Conservation (phyloP, 1,140 invertebrate genomes). For the Lasaia peninsularis region DNA sequence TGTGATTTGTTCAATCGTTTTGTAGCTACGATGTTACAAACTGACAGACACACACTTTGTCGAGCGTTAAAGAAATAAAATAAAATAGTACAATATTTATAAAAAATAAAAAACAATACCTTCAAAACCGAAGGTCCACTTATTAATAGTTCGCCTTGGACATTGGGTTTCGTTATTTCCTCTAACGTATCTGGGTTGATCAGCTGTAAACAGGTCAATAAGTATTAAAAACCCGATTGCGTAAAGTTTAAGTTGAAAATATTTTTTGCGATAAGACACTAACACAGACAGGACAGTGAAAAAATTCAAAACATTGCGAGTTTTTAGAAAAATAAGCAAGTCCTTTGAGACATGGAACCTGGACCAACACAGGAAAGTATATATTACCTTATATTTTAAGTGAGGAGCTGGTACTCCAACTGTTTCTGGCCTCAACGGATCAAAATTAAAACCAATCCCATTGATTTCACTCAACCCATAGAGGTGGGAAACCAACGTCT, state of each 20-base stretch:
- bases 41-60: no score
- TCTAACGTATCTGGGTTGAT: constrained; percentile 25
- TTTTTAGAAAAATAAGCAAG: no score
- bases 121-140: constrained; percentile 26
- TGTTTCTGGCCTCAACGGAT: neutral
- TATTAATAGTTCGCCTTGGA: constrained; percentile 26
- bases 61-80: no score
- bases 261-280: no score
- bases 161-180: constrained; percentile 29
- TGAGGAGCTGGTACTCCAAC: constrained; percentile 12
- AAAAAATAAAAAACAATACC: constrained; percentile 2
- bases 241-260: no score
- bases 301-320: no score
- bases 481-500: neutral
- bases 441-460: neutral
- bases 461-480: constrained; percentile 21
- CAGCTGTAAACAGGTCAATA: constrained; percentile 23
- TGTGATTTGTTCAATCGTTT: no score
- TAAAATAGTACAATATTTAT: neutral
- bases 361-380: no score
- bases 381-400: constrained; percentile 19
- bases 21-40: no score
- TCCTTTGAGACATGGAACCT: no score
- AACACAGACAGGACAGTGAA: no score
- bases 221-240: no score